Percentiles rank a stretch among this genome's conserved stretches.
Conservation (phyloP, 2,797 vertebrate genomes). For the Chaenodraco wilsoni region DNA sequence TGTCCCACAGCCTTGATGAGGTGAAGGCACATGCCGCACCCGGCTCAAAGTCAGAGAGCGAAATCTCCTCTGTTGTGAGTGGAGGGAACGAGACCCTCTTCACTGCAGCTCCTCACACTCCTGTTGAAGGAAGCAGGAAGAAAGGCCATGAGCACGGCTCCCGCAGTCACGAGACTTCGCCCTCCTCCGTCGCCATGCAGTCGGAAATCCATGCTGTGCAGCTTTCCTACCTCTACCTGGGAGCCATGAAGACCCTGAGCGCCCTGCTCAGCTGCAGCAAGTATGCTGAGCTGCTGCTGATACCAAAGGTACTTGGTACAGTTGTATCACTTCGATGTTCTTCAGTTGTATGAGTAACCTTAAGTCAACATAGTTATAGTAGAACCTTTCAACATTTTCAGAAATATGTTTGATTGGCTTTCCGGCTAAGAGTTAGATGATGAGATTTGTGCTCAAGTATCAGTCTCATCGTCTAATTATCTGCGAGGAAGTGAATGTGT, state of each 20-base stretch:
- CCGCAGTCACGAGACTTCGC: constrained; percentile 82
- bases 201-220: constrained; percentile 95
- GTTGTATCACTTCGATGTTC: background rate
- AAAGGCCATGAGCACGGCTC: constrained; percentile 89
- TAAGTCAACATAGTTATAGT: too few species aligned
- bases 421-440: background rate
- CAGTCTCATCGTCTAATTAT: too few species aligned
- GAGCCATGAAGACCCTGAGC: constrained; percentile 96
- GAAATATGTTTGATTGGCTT: background rate
- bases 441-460: background rate
- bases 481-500: background rate
- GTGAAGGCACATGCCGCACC: constrained; percentile 83
- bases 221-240: constrained; percentile 95
- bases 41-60: constrained; percentile 88
- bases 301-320: constrained; percentile 88
- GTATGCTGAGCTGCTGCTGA: constrained; percentile 95
- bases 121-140: constrained; percentile 85
- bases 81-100: constrained; percentile 74
- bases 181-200: constrained; percentile 65
- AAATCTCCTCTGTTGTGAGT: constrained; percentile 84
- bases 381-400: background rate
- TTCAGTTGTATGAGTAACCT: background rate
- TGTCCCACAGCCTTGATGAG: constrained; percentile 89
- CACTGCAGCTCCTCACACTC: constrained; percentile 67
- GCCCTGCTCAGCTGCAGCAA: constrained; percentile 97